Base-by-base conservation (phyloP, 2,888 invertebrate genomes). In the Zelleria hepariella region DNA sequence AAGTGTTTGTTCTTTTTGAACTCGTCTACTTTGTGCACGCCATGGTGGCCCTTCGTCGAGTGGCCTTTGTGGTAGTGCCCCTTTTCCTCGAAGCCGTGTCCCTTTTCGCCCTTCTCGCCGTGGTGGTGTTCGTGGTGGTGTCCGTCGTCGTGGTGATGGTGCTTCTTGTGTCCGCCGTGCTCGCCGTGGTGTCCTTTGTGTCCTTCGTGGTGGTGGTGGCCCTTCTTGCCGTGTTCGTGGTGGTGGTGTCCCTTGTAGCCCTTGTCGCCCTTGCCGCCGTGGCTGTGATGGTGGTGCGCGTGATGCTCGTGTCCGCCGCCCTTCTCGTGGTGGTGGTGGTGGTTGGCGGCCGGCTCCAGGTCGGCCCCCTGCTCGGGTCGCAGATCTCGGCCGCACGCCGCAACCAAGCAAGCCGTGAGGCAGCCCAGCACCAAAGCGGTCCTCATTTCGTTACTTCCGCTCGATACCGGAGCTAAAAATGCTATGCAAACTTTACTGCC, bases 1-100 rank as follows among this genome's bases (percentile, higher is more conserved):
- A 94, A 95, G 75, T 95, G 94, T 70, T 95, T 95, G 69, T 95
- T 92, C 75, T 95, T 95, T 75, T 95, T 94, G 82, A 92, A 94
- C 77, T 95, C 95, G 78, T 96, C 94, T 75, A 94, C 75, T 77
- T 96, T 95, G 82, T 96, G 95, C 1, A 95, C 91, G 65, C 95
- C 93, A 73, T 96, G 95, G 68, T 95, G 94, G 57, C 96, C 95
- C 75, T 95, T 94, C 61, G 95, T 95, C 68, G 93, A 93, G 82
- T 95, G 95, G 0, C 95, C 95, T 71, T 95, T 95, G 65, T 94
- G 93, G 80, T 92, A 95, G 65, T 92, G 91, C 32, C 95, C 95
- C 57, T 86, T 86, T 65, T 86, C 88, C 73, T 90, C 89, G 60
- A 84, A 85, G 6, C 81, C 81, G 64, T 83, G 82, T 0, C 92